Percentiles rank a stretch among this genome's conserved stretches.
phyloP scores from a whole-genome alignment of 1,140 invertebrate genomes.

The Arctopsyche grandis region DNA sequence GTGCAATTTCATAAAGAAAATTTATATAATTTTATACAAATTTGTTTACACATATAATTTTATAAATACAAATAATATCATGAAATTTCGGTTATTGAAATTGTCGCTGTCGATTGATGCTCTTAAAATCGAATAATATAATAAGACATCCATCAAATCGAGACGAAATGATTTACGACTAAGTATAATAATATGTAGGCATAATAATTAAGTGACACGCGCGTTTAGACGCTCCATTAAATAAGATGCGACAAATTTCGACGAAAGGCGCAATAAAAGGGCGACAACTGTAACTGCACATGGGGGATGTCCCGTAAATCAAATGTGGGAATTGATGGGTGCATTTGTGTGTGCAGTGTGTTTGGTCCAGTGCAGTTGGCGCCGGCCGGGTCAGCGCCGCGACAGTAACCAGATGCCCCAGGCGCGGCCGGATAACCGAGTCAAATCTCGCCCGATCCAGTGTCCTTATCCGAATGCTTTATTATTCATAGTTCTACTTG shows the following conservation, averaged over 20 bases:
- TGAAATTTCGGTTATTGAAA: too few species aligned
- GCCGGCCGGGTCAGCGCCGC: background rate
- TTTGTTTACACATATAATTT: too few species aligned
- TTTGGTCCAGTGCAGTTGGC: constrained; percentile 15
- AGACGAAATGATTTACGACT: background rate
- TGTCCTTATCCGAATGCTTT: too few species aligned
- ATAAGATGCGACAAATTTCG: background rate
- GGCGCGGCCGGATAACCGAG: background rate
- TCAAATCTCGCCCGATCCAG: too few species aligned
- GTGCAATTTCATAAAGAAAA: too few species aligned
- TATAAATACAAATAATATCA: too few species aligned
- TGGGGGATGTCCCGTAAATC: background rate
- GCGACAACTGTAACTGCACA: background rate
- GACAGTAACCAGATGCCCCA: constrained; percentile 32
- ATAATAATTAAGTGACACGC: background rate
- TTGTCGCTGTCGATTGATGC: too few species aligned
- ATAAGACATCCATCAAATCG: too few species aligned
- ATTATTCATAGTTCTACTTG: too few species aligned
- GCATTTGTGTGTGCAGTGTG: background rate
- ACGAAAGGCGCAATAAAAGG: background rate
- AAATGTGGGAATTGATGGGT: background rate
- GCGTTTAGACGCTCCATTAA: background rate
- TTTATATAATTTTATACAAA: too few species aligned
- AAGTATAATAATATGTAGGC: background rate
- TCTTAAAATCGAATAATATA: too few species aligned